These are phyloP conservation scores for Frieseomelitta varia DNA, from an alignment of 1,140 invertebrate genomes.

Conservation along the genomic window DNA sequence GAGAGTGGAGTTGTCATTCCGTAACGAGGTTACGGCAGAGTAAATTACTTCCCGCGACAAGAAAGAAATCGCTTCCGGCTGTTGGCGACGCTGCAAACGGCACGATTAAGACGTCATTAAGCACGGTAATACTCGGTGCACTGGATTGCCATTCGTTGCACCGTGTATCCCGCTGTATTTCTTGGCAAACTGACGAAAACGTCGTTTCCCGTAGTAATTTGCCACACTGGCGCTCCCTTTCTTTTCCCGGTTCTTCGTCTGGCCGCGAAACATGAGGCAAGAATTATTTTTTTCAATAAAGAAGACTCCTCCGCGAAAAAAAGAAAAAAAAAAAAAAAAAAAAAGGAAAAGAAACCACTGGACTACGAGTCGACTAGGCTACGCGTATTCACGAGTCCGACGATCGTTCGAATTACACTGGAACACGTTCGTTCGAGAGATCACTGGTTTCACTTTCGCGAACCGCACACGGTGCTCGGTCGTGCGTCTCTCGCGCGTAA, in stretches of 20 bases:
- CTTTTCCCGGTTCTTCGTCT: not conserved
- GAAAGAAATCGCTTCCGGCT: not conserved
- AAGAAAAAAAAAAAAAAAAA: too few relatives aligned
- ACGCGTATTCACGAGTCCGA: not conserved
- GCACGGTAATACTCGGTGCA: constrained; percentile 24
- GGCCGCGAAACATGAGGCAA: not conserved
- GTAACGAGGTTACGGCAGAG: not conserved
- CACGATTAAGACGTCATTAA: not conserved
- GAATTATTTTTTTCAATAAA: not conserved
- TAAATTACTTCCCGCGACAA: not conserved
- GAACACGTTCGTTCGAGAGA: not conserved
- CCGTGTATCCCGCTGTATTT: not conserved
- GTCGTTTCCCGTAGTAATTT: not conserved
- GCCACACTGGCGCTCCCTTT: not conserved
- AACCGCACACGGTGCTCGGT: not conserved
- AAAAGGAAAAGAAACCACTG: too few relatives aligned
- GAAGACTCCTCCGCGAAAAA: too few relatives aligned
- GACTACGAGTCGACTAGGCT: not conserved
- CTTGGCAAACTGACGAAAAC: not conserved
- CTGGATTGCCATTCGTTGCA: constrained; percentile 13
- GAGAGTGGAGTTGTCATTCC: not conserved
- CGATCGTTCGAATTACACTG: not conserved
- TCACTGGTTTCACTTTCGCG: constrained; percentile 5
- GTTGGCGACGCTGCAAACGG: not conserved
- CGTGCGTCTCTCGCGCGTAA: not conserved